Evolutionary conservation across 2,888 invertebrate genomes (phyloP).

Genomic region (Lysandra bellargus): DNA sequence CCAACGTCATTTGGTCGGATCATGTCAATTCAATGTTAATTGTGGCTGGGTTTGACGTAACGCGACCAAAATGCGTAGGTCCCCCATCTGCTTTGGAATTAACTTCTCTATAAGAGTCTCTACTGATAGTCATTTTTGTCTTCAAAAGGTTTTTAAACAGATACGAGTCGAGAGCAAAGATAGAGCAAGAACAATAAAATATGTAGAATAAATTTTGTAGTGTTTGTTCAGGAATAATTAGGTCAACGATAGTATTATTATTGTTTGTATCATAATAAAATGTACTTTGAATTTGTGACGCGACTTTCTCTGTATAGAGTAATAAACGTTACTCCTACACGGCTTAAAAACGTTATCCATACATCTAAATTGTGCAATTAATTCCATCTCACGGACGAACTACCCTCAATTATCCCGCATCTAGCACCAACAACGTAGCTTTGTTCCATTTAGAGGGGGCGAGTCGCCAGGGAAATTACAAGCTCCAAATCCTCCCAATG

Average conservation of each 20-base stretch:
- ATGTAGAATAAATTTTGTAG: neutral
- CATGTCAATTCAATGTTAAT: no score
- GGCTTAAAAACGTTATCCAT: neutral
- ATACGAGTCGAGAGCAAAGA: neutral
- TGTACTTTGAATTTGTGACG: neutral
- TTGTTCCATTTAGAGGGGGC: slow-evolving; percentile 26
- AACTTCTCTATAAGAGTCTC: neutral
- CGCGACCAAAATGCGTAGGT: no score
- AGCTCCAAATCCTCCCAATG: slow-evolving; percentile 24
- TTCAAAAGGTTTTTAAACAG: neutral
- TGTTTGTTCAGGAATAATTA: neutral
- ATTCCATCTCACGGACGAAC: slow-evolving; percentile 15
- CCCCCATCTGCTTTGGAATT: no score
- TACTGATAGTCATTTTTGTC: neutral
- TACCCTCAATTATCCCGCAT: slow-evolving; percentile 30
- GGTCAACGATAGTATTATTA: neutral
- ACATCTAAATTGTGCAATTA: slow-evolving; percentile 21
- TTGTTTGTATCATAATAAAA: neutral
- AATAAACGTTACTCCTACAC: neutral
- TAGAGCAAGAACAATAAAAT: neutral
- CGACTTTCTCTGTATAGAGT: neutral
- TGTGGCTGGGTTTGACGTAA: no score
- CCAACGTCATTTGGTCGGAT: no score
- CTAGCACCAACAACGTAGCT: slow-evolving; percentile 20
- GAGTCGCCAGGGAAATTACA: slow-evolving; percentile 30